Percentiles rank a stretch among this genome's conserved stretches.
Conservation (phyloP, 1,140 invertebrate species). For the Diachasmimorpha longicaudata region DNA sequence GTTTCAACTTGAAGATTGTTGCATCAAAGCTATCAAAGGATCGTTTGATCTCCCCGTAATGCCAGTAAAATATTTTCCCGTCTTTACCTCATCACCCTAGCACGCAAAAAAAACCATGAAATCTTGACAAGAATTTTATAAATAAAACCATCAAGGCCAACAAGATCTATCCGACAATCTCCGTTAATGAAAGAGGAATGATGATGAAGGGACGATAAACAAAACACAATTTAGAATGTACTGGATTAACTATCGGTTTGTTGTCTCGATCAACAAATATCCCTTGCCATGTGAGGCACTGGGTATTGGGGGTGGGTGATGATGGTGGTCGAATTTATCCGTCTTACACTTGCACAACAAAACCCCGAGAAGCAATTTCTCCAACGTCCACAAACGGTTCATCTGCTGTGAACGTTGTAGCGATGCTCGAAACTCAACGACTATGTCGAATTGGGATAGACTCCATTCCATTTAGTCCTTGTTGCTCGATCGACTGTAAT, state of each 20-base stretch:
- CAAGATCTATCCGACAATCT: neutral
- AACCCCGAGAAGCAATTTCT: conserved; percentile 11
- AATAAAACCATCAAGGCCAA: neutral
- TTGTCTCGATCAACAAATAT: neutral
- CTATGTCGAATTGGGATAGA: conserved; percentile 29
- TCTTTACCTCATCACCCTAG: neutral
- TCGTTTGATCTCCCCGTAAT: neutral
- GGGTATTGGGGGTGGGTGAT: neutral
- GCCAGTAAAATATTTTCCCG: neutral
- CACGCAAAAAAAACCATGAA: neutral
- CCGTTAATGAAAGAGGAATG: neutral
- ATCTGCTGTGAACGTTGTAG: neutral
- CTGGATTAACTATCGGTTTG: neutral
- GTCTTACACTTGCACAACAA: neutral
- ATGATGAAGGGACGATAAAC: neutral
- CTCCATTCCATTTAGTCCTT: conserved; percentile 29
- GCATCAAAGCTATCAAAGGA: neutral
- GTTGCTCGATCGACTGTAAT: conserved; percentile 31
- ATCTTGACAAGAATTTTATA: neutral
- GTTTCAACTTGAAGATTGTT: neutral
- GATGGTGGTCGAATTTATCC: neutral
- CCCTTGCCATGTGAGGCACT: neutral
- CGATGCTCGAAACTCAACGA: neutral
- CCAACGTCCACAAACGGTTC: neutral
- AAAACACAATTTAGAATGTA: neutral